Evolutionary conservation across 2,888 invertebrate genomes (phyloP).

Genomic region (Brachylomia viminalis): DNA sequence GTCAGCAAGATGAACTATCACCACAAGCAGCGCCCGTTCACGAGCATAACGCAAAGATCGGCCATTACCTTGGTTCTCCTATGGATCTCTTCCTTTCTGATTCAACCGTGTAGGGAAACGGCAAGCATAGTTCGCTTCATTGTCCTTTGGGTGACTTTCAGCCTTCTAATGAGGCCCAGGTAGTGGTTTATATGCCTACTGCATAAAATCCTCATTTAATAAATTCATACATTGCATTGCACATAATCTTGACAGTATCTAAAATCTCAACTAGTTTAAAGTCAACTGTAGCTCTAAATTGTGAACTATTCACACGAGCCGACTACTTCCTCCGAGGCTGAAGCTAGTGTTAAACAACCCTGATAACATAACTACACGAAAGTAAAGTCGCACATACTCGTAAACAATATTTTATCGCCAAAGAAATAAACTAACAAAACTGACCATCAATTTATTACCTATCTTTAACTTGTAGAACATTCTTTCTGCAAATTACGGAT

Average conservation of each 20-base stretch:
- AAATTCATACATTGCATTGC: slow-evolving; percentile 18
- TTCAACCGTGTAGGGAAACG: too few relatives aligned
- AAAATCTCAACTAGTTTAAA: slow-evolving; percentile 21
- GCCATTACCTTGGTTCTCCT: too few relatives aligned
- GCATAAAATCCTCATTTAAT: not conserved
- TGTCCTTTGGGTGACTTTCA: too few relatives aligned
- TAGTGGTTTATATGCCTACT: not conserved
- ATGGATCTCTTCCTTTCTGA: too few relatives aligned
- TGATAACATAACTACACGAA: slow-evolving; percentile 30
- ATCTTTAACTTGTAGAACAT: slow-evolving; percentile 47
- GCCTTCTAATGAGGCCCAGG: too few relatives aligned
- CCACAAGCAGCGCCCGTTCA: too few relatives aligned
- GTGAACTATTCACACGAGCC: slow-evolving; percentile 21
- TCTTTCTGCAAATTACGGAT: not conserved
- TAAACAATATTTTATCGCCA: slow-evolving; percentile 16
- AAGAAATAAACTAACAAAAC: not conserved
- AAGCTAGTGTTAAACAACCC: slow-evolving; percentile 17
- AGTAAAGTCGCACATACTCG: not conserved
- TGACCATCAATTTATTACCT: slow-evolving; percentile 10
- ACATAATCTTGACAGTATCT: slow-evolving; percentile 12
- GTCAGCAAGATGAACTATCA: too few relatives aligned
- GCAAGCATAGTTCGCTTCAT: too few relatives aligned
- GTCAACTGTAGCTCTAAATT: slow-evolving; percentile 12
- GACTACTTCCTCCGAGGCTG: not conserved
- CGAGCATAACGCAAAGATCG: too few relatives aligned